Conservation (phyloP, 2,113 vertebrate species). For the Oostethus manadensis region DNA sequence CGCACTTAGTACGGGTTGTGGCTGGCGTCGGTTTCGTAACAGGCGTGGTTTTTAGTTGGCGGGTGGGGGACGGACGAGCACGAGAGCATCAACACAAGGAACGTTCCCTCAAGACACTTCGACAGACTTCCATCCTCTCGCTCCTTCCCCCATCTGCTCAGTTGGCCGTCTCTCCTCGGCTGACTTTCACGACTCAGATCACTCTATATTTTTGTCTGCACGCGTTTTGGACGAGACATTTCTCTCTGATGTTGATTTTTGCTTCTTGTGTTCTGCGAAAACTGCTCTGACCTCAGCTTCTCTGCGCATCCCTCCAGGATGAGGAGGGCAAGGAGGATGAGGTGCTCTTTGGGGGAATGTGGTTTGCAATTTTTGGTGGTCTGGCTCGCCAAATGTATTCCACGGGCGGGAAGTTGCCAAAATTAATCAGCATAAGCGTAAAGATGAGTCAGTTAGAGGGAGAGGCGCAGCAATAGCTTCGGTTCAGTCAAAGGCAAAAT, state of each 20-base stretch:
- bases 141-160: constrained; percentile 20
- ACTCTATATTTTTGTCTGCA: constrained; percentile 46
- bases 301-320: constrained; percentile 36
- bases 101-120: constrained; percentile 44
- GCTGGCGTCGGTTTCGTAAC: too few relatives aligned
- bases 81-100: constrained; percentile 48
- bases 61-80: constrained; percentile 19
- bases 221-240: constrained; percentile 75
- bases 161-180: constrained; percentile 27
- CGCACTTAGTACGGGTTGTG: constrained; percentile 45
- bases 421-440: too few relatives aligned
- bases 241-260: constrained; percentile 71
- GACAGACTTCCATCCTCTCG: constrained; percentile 11
- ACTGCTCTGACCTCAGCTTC: constrained; percentile 64
- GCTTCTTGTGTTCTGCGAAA: constrained; percentile 57
- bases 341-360: constrained; percentile 15
- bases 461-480: too few relatives aligned
- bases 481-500: too few relatives aligned
- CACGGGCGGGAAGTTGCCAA: too few relatives aligned
- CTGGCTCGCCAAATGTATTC: too few relatives aligned
- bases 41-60: constrained; percentile 8
- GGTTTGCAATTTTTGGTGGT: neutral
- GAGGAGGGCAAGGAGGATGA: constrained; percentile 11
- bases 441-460: too few relatives aligned
- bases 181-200: constrained; percentile 37